These are phyloP conservation scores for Oryzias celebensis DNA, from an alignment of 2,113 vertebrate genomes.

Conservation along the genomic window DNA sequence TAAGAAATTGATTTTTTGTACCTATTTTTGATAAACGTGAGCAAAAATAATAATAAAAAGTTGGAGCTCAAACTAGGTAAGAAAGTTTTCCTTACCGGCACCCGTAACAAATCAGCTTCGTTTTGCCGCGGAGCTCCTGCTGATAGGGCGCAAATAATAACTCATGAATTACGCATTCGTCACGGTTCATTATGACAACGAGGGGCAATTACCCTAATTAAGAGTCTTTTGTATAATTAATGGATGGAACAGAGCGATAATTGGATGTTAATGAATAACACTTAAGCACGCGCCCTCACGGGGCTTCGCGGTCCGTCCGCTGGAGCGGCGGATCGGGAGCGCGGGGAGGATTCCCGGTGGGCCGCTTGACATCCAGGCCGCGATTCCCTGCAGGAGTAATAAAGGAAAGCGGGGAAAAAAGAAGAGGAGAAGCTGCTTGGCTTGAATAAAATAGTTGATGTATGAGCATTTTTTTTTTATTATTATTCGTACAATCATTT, in stretches of 20 bases:
- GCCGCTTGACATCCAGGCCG: too few relatives aligned
- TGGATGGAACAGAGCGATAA: slow-evolving; percentile 90
- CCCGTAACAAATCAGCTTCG: slow-evolving; percentile 52
- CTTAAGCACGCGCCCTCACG: slow-evolving; percentile 76
- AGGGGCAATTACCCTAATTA: slow-evolving; percentile 98
- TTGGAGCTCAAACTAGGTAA: slow-evolving; percentile 34
- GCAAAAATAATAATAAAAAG: neutral
- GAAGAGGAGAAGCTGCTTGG: too few relatives aligned
- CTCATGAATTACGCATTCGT: slow-evolving; percentile 84
- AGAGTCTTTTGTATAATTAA: slow-evolving; percentile 96
- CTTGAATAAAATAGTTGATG: too few relatives aligned
- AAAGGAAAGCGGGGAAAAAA: too few relatives aligned
- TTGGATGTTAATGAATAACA: slow-evolving; percentile 99
- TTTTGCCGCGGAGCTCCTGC: slow-evolving; percentile 8
- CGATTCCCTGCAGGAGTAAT: too few relatives aligned
- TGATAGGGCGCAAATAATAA: slow-evolving; percentile 78
- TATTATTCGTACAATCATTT: too few relatives aligned
- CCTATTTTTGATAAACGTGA: neutral
- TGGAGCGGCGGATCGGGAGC: too few relatives aligned
- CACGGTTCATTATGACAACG: slow-evolving; percentile 87
- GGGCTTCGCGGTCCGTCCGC: too few relatives aligned
- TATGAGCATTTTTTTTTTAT: too few relatives aligned
- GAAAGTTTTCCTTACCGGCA: slow-evolving; percentile 40
- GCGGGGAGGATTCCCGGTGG: too few relatives aligned
- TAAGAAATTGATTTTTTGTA: too few relatives aligned